Percentiles rank a stretch among this genome's conserved stretches.
phyloP scores from a whole-genome alignment of 2,113 vertebrate genomes.

The Larimichthys crocea region DNA sequence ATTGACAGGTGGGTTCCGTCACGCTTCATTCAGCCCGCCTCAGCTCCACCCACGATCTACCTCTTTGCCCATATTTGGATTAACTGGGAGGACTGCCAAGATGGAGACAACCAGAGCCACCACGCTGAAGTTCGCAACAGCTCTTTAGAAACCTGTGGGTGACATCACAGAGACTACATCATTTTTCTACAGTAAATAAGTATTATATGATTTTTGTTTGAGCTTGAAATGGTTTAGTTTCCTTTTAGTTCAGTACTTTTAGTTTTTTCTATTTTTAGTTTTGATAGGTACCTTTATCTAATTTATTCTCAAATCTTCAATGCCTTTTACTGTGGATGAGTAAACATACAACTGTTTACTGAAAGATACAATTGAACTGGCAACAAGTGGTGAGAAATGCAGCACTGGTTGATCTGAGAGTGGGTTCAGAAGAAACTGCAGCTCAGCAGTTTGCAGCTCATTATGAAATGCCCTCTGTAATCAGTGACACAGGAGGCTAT shows the following conservation, averaged over 20 bases:
- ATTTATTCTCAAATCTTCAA: neutral
- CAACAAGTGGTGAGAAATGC: slow-evolving; percentile 23
- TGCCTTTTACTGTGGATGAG: neutral
- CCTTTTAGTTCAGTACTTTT: neutral
- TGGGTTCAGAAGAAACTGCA: slow-evolving; percentile 46
- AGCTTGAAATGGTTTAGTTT: neutral
- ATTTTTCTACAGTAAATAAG: too few species aligned
- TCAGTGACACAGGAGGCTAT: slow-evolving; percentile 58
- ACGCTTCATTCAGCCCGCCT: too few species aligned
- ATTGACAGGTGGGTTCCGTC: too few species aligned
- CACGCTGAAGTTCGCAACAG: too few species aligned
- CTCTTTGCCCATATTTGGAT: too few species aligned
- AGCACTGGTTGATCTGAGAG: slow-evolving; percentile 10
- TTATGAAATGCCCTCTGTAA: slow-evolving; percentile 67
- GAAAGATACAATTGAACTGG: slow-evolving; percentile 1
- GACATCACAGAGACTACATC: too few species aligned
- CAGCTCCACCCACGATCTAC: too few species aligned
- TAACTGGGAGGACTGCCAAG: too few species aligned
- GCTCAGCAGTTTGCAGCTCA: slow-evolving; percentile 73
- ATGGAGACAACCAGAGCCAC: too few species aligned
- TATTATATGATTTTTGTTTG: neutral
- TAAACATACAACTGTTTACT: neutral
- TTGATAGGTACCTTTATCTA: neutral
- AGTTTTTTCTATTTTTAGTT: neutral
- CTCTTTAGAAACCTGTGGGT: too few species aligned